A percentile compares a stretch with the other conserved stretches of the same genome.
Conservation (phyloP, 2,113 vertebrate genomes). For the Otolemur garnettii region DNA sequence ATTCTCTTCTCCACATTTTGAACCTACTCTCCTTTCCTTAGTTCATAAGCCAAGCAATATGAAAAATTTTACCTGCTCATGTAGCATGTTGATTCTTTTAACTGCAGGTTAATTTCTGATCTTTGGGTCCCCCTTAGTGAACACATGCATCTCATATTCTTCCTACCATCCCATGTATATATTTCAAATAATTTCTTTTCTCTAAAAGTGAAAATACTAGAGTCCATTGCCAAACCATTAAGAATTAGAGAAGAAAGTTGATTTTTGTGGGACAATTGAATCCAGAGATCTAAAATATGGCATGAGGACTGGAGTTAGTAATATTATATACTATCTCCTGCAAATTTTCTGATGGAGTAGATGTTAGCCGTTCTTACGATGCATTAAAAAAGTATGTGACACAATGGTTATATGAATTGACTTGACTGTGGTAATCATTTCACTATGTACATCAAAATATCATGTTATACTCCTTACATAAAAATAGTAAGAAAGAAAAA, state of each 20-base stretch:
- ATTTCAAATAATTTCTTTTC: conserved; percentile 21
- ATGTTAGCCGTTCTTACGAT: neutral
- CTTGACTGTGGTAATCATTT: neutral
- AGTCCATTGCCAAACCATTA: neutral
- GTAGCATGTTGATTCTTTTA: neutral
- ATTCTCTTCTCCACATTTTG: neutral
- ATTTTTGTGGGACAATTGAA: neutral
- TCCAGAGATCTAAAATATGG: neutral
- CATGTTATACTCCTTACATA: neutral
- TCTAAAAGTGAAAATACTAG: conserved; percentile 2
- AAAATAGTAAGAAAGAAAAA: neutral
- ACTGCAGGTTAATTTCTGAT: neutral
- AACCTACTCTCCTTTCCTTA: neutral
- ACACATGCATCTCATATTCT: neutral
- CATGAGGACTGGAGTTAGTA: neutral
- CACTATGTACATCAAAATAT: neutral
- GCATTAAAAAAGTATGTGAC: neutral
- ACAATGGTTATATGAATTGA: neutral
- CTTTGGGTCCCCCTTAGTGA: neutral
- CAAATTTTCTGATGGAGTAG: neutral
- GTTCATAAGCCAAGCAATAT: neutral
- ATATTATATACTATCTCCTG: neutral
- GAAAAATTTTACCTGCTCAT: neutral
- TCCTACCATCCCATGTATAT: neutral
- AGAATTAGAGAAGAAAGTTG: neutral